Conservation (phyloP, 2,797 vertebrate genomes). For the Ctenosaura bakeri region DNA sequence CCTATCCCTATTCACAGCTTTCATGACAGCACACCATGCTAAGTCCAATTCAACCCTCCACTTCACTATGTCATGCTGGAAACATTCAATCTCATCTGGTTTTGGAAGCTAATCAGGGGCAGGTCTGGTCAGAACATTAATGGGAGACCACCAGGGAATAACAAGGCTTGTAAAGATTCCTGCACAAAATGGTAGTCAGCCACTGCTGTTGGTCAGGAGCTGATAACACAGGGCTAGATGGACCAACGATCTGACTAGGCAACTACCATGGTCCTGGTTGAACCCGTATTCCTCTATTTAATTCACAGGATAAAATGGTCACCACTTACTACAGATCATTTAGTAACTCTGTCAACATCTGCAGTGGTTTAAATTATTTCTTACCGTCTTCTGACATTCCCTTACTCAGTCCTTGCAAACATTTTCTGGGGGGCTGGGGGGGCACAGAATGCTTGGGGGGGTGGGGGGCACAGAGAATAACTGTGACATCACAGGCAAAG, state of each 20-base stretch:
- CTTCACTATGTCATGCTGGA: too few species aligned
- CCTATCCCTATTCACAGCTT: neutral
- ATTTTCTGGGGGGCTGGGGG: neutral
- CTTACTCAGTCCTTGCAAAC: neutral
- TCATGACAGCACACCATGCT: neutral
- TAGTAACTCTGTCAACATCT: neutral
- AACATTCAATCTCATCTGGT: too few species aligned
- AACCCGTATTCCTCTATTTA: neutral
- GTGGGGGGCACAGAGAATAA: neutral
- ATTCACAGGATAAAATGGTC: neutral
- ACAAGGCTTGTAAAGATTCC: too few species aligned
- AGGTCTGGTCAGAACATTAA: too few species aligned
- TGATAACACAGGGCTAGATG: too few species aligned
- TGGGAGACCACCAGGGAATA: too few species aligned
- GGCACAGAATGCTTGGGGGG: neutral
- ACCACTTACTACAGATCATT: neutral
- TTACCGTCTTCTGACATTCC: neutral
- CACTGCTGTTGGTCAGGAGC: too few species aligned
- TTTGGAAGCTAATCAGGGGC: too few species aligned
- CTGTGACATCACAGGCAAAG: neutral
- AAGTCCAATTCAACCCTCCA: neutral
- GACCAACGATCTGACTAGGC: too few species aligned
- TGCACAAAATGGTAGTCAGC: too few species aligned
- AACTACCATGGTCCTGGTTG: too few species aligned
- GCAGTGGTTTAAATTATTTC: neutral